Evolutionary conservation across 2,888 invertebrate genomes (phyloP), one percentile per base, ranked within the genome.

Genomic region (Drosophila neonasuta): DNA sequence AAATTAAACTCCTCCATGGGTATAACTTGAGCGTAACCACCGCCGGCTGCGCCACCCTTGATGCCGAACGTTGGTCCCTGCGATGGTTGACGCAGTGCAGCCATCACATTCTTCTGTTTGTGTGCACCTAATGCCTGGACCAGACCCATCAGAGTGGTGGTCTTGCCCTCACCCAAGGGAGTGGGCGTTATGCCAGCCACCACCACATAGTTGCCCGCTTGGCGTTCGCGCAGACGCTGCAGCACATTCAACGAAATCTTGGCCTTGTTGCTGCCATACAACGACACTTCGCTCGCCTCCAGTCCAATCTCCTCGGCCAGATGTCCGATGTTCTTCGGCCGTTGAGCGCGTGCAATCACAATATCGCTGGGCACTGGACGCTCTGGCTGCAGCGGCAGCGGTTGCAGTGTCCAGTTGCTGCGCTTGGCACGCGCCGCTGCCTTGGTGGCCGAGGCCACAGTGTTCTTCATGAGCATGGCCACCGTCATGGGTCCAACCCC

Each of bases 401-500:
- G 91, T 15, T 92, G 91, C 17, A 97, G 90, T 42, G 93, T 93
- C 98, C 98, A 97, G 36, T 91, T 88, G n/a, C 91, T 91, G 55
- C 91, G 92, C 0, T 69, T 17, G 20, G 94, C 82, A 29, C 92
- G 92, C 29, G 93, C 91, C 11, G 93, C 93, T 56, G 93, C 92
- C 51, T 93, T 92, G 79, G 94, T 92, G 8, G 98, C 97, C 54
- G 97, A 95, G 74, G 95, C 92, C 36, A 98, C 96, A 0, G 98
- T 99, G 92, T 99, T 99, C 82, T 94, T 94, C 97, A 98, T 97
- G 34, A 97, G 92, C 98, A 99, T 99, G 17, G 98, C 98, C 72
- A 98, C 99, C 0, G 99, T 99, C 98, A 99, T 99, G 13, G 99
- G 99, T 0, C 99, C 99, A 67, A 99, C 99, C 70, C 99, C 99